A percentile compares a stretch with the other conserved stretches of the same genome.
phyloP scores from a whole-genome alignment of 1,140 invertebrate species.

The Caenorhabditis elegans region DNA sequence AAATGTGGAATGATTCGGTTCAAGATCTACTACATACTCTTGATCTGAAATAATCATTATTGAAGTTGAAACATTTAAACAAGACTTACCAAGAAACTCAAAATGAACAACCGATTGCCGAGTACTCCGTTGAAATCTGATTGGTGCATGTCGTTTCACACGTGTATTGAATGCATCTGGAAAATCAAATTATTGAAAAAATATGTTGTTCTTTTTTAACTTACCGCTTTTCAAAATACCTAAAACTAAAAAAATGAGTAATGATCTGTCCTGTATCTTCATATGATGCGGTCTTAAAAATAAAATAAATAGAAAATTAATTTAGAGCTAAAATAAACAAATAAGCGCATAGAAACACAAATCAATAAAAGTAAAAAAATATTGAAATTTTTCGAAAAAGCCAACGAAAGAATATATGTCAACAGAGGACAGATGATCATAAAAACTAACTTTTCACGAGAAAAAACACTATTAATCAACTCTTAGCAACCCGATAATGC shows the following conservation, averaged over 20 bases:
- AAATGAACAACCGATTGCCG: neutral
- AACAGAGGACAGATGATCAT: neutral
- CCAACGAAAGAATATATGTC: neutral
- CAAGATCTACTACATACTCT: neutral
- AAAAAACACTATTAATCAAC: no score
- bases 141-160: conserved; percentile 8
- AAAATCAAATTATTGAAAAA: neutral
- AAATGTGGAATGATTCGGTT: neutral
- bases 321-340: no score
- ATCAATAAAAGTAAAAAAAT: neutral
- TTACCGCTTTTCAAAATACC: neutral
- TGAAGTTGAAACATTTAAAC: neutral
- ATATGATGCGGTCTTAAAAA: neutral
- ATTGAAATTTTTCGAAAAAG: neutral
- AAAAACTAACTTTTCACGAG: no score
- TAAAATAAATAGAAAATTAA: neutral
- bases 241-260: conserved; percentile 4
- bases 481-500: no score
- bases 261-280: neutral
- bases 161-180: conserved; percentile 6
- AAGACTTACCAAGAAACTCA: neutral
- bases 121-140: neutral
- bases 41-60: neutral
- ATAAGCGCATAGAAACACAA: no score
- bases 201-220: neutral